Conservation (phyloP, 1,140 invertebrate species). For the Cotesia glomerata region DNA sequence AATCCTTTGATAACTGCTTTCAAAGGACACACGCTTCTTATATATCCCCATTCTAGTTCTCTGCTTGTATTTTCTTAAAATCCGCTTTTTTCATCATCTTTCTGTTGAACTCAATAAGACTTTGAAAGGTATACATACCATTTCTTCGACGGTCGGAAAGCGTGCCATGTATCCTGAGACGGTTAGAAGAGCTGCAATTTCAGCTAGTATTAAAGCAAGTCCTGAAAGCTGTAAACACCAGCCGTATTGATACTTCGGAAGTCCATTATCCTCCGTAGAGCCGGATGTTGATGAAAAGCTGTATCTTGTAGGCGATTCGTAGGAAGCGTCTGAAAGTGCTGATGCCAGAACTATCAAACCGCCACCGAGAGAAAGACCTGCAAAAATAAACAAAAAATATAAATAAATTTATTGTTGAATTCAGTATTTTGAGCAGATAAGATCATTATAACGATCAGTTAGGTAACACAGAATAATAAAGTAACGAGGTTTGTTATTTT, state of each 20-base stretch:
- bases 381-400: too few relatives aligned
- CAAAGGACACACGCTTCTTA: too few relatives aligned
- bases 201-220: constrained; percentile 70
- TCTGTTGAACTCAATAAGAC: too few relatives aligned
- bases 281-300: constrained; percentile 54
- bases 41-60: too few relatives aligned
- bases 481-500: too few relatives aligned
- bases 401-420: too few relatives aligned
- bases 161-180: constrained; percentile 70
- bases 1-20: too few relatives aligned
- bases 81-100: too few relatives aligned
- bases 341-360: constrained; percentile 71
- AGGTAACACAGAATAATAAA: too few relatives aligned
- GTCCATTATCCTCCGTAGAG: constrained; percentile 50
- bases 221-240: constrained; percentile 76
- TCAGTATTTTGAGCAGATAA: too few relatives aligned
- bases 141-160: constrained; percentile 70
- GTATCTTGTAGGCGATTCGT: constrained; percentile 61
- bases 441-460: too few relatives aligned
- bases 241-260: constrained; percentile 71
- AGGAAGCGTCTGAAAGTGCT: constrained; percentile 68
- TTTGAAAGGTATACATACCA: constrained; percentile 59
- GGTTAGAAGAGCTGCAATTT: constrained; percentile 70
- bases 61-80: too few relatives aligned
- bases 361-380: constrained; percentile 70